phyloP scores from a whole-genome alignment of 1,140 invertebrate species.

The Drosophila malerkotliana region DNA sequence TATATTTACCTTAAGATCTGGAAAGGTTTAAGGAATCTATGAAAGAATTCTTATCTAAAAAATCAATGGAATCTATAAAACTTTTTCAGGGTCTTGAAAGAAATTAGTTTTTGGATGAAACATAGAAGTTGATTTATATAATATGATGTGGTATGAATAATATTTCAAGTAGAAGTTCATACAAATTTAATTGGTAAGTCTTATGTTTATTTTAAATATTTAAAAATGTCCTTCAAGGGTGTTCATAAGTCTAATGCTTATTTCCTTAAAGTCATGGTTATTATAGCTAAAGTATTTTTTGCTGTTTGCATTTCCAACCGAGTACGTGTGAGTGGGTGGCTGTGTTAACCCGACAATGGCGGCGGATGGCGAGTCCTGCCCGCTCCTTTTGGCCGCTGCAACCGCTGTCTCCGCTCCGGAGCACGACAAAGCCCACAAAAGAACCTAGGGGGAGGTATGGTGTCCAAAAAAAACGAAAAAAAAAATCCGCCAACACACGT shows the following conservation, averaged over 20 bases:
- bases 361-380: conserved; percentile 26
- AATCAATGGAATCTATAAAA: neutral
- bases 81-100: neutral
- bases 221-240: neutral
- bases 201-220: too few relatives aligned
- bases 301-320: conserved; percentile 10
- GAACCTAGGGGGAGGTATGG: conserved; percentile 8
- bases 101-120: too few relatives aligned
- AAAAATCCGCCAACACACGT: neutral
- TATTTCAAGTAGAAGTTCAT: too few relatives aligned
- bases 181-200: too few relatives aligned
- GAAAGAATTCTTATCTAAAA: neutral
- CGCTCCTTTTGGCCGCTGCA: conserved; percentile 45
- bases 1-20: neutral
- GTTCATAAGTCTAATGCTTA: neutral
- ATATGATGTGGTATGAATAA: too few relatives aligned
- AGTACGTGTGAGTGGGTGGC: conserved; percentile 24
- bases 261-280: conserved; percentile 23
- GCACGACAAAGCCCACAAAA: conserved; percentile 55
- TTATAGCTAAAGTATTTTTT: conserved; percentile 50
- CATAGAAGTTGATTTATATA: too few relatives aligned
- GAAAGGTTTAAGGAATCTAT: neutral
- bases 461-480: conserved; percentile 2
- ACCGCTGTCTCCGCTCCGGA: conserved; percentile 53
- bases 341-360: conserved; percentile 50